Percentiles rank a stretch among this genome's conserved stretches.
These are phyloP conservation scores for Manis crassicaudata DNA, from an alignment of 2,797 vertebrate species.

Conservation along the genomic window DNA sequence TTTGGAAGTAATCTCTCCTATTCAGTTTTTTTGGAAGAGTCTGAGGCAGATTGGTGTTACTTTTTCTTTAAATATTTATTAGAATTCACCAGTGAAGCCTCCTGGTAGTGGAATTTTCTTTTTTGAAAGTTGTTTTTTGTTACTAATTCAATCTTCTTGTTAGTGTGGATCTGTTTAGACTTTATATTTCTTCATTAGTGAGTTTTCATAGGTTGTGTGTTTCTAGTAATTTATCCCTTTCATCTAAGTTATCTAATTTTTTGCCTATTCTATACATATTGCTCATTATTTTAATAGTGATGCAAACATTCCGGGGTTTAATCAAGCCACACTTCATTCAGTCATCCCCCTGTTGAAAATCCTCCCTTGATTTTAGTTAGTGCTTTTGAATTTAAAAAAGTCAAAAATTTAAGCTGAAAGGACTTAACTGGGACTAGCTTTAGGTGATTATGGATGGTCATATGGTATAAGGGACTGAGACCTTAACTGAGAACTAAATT, in stretches of 20 bases:
- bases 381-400: background rate
- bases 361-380: background rate
- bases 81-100: background rate
- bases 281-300: background rate
- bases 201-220: background rate
- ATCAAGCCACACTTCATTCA: background rate
- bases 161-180: background rate
- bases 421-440: background rate
- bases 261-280: background rate
- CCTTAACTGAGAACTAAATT: background rate
- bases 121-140: background rate
- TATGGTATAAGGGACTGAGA: background rate
- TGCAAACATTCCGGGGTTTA: background rate
- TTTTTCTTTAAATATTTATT: conserved; percentile 28
- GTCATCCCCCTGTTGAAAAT: background rate
- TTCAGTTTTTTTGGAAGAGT: background rate
- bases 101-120: background rate
- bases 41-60: background rate
- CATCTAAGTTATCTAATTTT: background rate
- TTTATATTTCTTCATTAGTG: conserved; percentile 3
- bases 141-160: background rate
- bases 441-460: background rate
- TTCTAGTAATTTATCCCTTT: background rate
- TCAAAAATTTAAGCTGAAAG: background rate
- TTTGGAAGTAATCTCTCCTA: background rate